Evolutionary conservation across 2,888 invertebrate genomes (phyloP), one percentile per base, ranked within the genome.

Genomic region (Bimastos eiseni): DNA sequence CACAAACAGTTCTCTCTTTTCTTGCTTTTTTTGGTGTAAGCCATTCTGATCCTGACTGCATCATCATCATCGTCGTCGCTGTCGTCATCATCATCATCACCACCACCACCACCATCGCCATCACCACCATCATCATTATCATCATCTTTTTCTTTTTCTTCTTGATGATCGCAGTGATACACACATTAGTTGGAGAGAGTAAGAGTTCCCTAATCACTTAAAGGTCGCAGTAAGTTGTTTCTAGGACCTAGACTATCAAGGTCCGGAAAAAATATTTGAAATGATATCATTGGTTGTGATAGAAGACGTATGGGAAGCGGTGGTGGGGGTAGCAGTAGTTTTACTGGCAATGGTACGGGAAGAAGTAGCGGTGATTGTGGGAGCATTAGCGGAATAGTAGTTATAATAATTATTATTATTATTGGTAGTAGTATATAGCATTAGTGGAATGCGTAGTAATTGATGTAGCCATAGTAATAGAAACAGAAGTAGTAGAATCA

Each of bases 21-120:
- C 38, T 38, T 38, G 38, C 38, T n/a, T 38, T 38, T 38, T 13
- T 38, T 13, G 38, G 38, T 38, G 38, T 38, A 5, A 38, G 13
- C 38, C 38, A 38, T 38, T 38, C 38, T 38, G 38, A 38, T 13
- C 38, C 13, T 38, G 13, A 38, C 90, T 90, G 11, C 90, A 90
- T 90, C 90, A 90, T 89, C 90, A 17, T 90, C 88, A 89, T 90
- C 90, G 88, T 89, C 90, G 88, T 84, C 88, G 36, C 89, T 38
- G 36, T 89, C 83, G 33, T 37, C 38, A 84, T 90, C 89, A 90
- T 89, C 89, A 90, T 90, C 90, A 90, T 90, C 89, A 38, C 37
- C 90, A 21, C 44, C 89, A 34, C 90, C 89, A 21, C 90, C 55
- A 21, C 44, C 88, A 19, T 83, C 89, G 13, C 19, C 89, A 89